phyloP scores from a whole-genome alignment of 2,888 invertebrate genomes.

The Drosophila stalkeri region DNA sequence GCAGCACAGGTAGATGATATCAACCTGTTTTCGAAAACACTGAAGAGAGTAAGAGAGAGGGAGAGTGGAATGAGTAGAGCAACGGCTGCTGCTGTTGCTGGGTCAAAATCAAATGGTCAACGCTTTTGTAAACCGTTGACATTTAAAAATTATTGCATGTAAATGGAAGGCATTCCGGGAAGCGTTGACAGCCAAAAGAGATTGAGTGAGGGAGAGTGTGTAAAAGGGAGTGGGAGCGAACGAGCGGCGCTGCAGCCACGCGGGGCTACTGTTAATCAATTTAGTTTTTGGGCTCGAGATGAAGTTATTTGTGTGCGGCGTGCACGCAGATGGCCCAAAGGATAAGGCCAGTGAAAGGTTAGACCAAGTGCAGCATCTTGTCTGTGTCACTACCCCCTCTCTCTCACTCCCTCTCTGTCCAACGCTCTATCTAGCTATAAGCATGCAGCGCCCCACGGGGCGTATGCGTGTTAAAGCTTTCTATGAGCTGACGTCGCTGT shows the following conservation, averaged over 20 bases:
- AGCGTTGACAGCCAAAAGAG: slow-evolving; percentile 64
- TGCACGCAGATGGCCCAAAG: slow-evolving; percentile 58
- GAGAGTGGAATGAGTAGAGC: slow-evolving; percentile 3
- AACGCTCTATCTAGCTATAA: background rate
- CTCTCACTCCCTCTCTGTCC: slow-evolving; percentile 3
- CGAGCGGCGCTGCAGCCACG: background rate
- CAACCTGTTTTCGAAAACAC: slow-evolving; percentile 47
- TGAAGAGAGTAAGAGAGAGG: slow-evolving; percentile 15
- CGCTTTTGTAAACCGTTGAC: slow-evolving; percentile 77
- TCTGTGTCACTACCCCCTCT: background rate
- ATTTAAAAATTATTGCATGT: slow-evolving; percentile 81
- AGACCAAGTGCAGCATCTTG: slow-evolving; percentile 26
- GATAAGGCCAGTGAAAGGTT: slow-evolving; percentile 41
- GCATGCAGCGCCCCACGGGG: slow-evolving; percentile 56
- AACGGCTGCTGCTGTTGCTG: slow-evolving; percentile 14
- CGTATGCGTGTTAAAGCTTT: slow-evolving; percentile 73
- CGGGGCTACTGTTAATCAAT: slow-evolving; percentile 76
- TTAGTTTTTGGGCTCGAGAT: slow-evolving; percentile 60
- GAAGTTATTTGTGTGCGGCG: slow-evolving; percentile 62
- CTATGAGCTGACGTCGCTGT: slow-evolving; percentile 55
- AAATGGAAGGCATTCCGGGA: slow-evolving; percentile 76
- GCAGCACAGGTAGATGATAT: slow-evolving; percentile 47
- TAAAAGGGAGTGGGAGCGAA: background rate
- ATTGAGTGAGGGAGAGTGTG: background rate
- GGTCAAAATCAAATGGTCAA: slow-evolving; percentile 75